Evolutionary conservation across 2,797 vertebrate species (phyloP).

Genomic region (Alfaro cultratus): DNA sequence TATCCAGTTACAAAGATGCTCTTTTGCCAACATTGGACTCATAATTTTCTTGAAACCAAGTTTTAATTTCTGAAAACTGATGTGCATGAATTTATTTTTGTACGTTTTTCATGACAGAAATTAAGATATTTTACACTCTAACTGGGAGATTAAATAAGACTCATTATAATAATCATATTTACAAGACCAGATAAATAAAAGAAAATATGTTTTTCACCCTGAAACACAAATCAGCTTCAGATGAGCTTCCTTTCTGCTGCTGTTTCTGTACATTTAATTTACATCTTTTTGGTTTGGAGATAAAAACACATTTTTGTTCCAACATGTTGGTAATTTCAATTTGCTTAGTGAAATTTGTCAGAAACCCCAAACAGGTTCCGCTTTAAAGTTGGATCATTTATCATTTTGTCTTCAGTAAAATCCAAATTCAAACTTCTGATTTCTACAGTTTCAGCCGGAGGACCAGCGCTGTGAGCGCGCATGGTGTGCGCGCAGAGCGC

Average conservation of each 20-base stretch:
- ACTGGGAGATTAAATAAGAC: constrained; percentile 2
- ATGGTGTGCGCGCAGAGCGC: neutral
- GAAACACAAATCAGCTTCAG: neutral
- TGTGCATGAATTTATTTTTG: neutral
- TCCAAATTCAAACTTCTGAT: neutral
- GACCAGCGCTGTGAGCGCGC: neutral
- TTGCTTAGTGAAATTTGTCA: neutral
- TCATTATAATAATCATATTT: constrained; percentile 14
- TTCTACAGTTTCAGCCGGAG: neutral
- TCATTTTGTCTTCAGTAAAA: neutral
- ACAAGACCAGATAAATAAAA: constrained; percentile 11
- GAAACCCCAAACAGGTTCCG: neutral
- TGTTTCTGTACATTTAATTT: neutral
- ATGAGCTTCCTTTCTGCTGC: neutral
- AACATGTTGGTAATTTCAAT: neutral
- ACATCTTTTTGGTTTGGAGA: neutral
- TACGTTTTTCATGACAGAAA: neutral
- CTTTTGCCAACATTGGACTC: neutral
- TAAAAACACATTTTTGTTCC: neutral
- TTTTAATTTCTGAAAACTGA: constrained; percentile 1
- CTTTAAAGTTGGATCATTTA: neutral
- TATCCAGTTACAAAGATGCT: neutral
- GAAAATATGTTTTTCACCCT: neutral
- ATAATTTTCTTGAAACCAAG: neutral
- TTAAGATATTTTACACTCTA: neutral